phyloP scores from a whole-genome alignment of 2,113 vertebrate genomes.

The Prunella himalayana region DNA sequence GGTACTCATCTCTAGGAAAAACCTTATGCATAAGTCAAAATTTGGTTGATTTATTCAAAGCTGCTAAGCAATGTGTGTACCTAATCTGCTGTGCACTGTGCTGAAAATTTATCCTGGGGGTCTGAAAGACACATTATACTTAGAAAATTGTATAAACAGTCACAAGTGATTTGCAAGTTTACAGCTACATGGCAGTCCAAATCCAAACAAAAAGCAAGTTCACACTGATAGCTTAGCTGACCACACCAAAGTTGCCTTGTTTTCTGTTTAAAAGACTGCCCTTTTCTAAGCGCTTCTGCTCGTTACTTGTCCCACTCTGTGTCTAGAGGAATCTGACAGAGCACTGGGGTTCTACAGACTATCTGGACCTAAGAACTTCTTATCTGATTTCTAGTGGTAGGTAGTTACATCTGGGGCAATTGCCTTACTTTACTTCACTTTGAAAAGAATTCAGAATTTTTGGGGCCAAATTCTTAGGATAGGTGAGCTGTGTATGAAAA shows the following conservation, averaged over 20 bases:
- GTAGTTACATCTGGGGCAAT: background rate
- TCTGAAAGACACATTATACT: background rate
- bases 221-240: background rate
- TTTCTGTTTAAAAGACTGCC: background rate
- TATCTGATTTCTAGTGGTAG: background rate
- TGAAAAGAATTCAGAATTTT: background rate
- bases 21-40: background rate
- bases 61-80: background rate
- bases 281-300: background rate
- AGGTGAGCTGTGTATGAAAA: background rate
- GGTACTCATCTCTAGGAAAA: background rate
- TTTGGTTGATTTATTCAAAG: background rate
- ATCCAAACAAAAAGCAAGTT: background rate
- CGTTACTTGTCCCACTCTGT: background rate
- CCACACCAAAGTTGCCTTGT: background rate
- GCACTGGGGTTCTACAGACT: background rate
- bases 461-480: background rate
- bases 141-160: background rate
- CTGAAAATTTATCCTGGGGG: background rate
- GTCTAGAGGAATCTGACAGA: background rate
- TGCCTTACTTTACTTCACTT: background rate
- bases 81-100: background rate
- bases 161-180: background rate
- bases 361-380: background rate
- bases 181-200: background rate